Evolutionary conservation across 2,888 invertebrate genomes (phyloP).

Genomic region (Limnephilus lunatus): DNA sequence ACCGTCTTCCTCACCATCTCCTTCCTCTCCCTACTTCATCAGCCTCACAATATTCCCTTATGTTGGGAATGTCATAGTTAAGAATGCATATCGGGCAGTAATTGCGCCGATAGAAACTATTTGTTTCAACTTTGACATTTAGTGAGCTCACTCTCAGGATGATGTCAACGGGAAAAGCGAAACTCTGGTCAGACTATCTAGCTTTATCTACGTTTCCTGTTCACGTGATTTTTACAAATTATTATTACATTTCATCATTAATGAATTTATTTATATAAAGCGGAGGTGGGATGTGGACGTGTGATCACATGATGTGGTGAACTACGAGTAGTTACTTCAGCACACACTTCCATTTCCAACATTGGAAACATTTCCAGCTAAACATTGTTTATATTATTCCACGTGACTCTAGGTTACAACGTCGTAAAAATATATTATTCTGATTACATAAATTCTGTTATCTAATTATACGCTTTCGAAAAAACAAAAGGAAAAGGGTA

Average conservation of each 20-base stretch:
- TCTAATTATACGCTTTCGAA: no score
- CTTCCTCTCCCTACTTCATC: background rate
- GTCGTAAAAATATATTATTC: background rate
- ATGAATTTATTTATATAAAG: background rate
- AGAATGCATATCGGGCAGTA: background rate
- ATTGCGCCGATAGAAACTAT: background rate
- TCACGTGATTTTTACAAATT: background rate
- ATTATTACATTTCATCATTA: background rate
- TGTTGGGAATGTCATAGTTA: background rate
- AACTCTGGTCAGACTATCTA: background rate
- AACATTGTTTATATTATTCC: background rate
- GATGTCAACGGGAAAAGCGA: background rate
- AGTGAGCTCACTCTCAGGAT: background rate
- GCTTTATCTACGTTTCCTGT: background rate
- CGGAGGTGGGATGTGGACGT: background rate
- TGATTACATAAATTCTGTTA: no score
- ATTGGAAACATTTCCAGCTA: background rate
- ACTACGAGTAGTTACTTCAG: background rate
- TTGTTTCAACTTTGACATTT: background rate
- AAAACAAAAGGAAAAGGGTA: no score
- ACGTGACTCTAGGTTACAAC: background rate
- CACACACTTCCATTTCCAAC: no score
- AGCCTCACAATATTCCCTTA: background rate
- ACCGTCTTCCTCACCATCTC: background rate
- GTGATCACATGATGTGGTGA: background rate